Conservation (phyloP, 2,797 vertebrate species). For the Iguana delicatissima region DNA sequence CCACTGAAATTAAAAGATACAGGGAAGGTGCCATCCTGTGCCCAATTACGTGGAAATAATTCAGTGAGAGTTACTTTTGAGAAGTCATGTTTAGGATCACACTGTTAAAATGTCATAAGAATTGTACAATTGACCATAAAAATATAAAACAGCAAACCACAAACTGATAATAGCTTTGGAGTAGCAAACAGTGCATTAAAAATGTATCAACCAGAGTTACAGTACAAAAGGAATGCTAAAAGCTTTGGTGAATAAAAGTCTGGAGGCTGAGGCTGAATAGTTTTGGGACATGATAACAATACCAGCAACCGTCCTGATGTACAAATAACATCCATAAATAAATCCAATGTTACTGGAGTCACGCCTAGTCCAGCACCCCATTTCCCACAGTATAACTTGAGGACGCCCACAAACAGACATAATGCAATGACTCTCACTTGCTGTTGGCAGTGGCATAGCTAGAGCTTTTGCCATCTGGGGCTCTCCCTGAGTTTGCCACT, state of each 20-base stretch:
- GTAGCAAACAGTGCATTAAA: not conserved
- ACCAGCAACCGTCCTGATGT: not conserved
- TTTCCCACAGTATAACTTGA: not conserved
- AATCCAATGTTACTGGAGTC: not conserved
- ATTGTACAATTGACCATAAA: not conserved
- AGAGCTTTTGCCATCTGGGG: no score
- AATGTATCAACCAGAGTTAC: not conserved
- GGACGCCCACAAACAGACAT: not conserved
- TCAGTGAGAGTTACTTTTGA: not conserved
- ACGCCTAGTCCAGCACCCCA: not conserved
- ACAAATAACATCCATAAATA: not conserved
- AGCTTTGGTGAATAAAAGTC: not conserved
- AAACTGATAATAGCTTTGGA: not conserved
- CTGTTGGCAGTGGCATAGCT: not conserved
- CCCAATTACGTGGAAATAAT: not conserved
- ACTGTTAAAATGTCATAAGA: not conserved
- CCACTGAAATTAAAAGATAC: not conserved
- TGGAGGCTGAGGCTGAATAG: not conserved
- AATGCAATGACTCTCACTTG: not conserved
- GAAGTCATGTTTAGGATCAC: not conserved
- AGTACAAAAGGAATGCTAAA: not conserved
- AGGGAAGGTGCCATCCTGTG: no score
- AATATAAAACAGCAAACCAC: not conserved
- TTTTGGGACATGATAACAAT: not conserved
- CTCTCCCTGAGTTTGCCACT: no score